Percentiles rank a stretch among this genome's conserved stretches.
Conservation (phyloP, 1,140 invertebrate species). For the Scylla paramamosain region DNA sequence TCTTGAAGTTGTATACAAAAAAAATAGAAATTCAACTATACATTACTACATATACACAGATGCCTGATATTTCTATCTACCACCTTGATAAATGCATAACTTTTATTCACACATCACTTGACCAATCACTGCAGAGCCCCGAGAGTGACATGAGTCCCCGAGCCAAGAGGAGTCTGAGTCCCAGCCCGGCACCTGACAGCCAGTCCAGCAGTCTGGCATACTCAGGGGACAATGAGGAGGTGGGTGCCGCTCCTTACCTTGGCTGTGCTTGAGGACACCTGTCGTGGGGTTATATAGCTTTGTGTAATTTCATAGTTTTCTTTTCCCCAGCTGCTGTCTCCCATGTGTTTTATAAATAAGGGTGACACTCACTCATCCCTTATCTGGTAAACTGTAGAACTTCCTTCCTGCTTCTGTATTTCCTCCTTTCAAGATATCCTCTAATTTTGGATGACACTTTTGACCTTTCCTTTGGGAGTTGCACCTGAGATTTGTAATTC, state of each 20-base stretch:
- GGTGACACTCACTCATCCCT: too few species aligned
- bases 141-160: background rate
- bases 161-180: background rate
- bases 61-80: too few species aligned
- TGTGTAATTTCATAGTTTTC: background rate
- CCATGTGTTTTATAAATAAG: too few species aligned
- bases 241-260: background rate
- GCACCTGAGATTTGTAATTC: too few species aligned
- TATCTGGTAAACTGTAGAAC: background rate
- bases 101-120: background rate
- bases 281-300: background rate
- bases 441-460: too few species aligned
- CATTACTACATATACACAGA: too few species aligned
- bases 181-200: slow-evolving; percentile 30
- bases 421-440: too few species aligned
- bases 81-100: background rate
- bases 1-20: too few species aligned
- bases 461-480: too few species aligned
- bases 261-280: background rate
- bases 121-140: background rate
- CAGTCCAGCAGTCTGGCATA: slow-evolving; percentile 62
- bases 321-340: background rate
- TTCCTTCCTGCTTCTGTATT: too few species aligned
- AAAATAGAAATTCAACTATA: too few species aligned
- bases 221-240: slow-evolving; percentile 70